These are phyloP conservation scores for Scaeva pyrastri DNA, from an alignment of 2,888 invertebrate genomes.

Conservation along the genomic window DNA sequence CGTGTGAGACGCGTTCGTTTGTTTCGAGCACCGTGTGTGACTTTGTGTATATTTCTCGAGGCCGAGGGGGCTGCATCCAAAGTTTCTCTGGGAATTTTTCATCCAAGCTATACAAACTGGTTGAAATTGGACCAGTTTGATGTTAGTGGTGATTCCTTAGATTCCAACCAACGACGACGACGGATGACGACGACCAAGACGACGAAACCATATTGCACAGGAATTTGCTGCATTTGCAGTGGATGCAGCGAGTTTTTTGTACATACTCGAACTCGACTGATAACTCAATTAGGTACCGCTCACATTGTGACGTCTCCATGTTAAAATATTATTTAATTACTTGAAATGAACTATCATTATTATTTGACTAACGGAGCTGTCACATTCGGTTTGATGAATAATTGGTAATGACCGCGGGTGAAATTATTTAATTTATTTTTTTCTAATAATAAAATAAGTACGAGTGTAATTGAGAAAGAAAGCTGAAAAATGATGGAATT, in stretches of 20 bases:
- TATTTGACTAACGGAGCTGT: conserved; percentile 43
- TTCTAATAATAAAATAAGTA: not conserved
- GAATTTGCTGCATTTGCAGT: not conserved
- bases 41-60: conserved; percentile 52
- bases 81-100: conserved; percentile 48
- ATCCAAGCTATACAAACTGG: conserved; percentile 53
- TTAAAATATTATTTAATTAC: conserved; percentile 69
- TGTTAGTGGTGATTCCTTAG: conserved; percentile 8
- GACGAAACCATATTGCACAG: conserved; percentile 55
- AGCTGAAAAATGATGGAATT: conserved; percentile 13
- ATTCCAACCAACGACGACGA: not conserved
- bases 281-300: conserved; percentile 69
- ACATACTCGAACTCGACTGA: conserved; percentile 39
- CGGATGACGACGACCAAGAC: too few species aligned
- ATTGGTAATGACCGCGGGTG: conserved; percentile 64
- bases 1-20: too few species aligned
- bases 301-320: conserved; percentile 42
- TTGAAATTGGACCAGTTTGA: conserved; percentile 52
- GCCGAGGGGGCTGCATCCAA: conserved; percentile 11
- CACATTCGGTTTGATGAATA: conserved; percentile 63
- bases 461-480: conserved; percentile 29
- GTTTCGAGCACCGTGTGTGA: conserved; percentile 26
- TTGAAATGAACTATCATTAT: conserved; percentile 55
- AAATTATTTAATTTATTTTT: conserved; percentile 43
- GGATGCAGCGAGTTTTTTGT: not conserved